phyloP scores from a whole-genome alignment of 2,113 vertebrate species.

The Damaliscus lunatus region DNA sequence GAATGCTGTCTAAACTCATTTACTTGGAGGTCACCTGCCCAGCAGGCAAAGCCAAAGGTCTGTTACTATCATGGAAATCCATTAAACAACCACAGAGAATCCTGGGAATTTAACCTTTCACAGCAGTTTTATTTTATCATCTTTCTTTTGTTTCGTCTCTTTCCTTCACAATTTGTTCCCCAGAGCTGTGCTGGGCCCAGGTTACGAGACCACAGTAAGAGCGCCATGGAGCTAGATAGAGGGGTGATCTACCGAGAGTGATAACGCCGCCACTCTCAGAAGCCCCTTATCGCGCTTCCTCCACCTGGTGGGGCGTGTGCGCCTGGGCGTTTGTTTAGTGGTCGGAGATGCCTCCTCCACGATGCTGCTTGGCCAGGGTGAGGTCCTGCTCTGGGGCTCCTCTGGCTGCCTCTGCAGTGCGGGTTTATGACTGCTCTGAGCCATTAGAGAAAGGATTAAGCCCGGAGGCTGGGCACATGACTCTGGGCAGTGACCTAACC shows the following conservation, averaged over 20 bases:
- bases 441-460: not conserved
- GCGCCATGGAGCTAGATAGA: not conserved
- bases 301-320: not conserved
- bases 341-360: accelerated
- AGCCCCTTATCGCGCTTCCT: not conserved
- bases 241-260: accelerated
- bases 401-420: not conserved
- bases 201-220: constrained; percentile 30
- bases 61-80: constrained; percentile 65
- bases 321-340: not conserved
- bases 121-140: constrained; percentile 29
- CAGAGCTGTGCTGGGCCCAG: not conserved
- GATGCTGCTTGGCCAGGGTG: not conserved
- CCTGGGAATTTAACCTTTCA: constrained; percentile 56
- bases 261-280: not conserved
- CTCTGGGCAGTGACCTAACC: not conserved
- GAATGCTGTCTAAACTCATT: constrained; percentile 53
- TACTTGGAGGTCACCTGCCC: constrained; percentile 55
- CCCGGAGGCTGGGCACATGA: not conserved
- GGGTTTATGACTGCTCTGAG: too few species aligned
- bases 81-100: constrained; percentile 52
- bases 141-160: constrained; percentile 12
- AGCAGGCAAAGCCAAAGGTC: constrained; percentile 65
- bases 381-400: not conserved
- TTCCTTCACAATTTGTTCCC: constrained; percentile 40